Conservation (phyloP, 2,888 invertebrate species). For the Thymelicus sylvestris region DNA sequence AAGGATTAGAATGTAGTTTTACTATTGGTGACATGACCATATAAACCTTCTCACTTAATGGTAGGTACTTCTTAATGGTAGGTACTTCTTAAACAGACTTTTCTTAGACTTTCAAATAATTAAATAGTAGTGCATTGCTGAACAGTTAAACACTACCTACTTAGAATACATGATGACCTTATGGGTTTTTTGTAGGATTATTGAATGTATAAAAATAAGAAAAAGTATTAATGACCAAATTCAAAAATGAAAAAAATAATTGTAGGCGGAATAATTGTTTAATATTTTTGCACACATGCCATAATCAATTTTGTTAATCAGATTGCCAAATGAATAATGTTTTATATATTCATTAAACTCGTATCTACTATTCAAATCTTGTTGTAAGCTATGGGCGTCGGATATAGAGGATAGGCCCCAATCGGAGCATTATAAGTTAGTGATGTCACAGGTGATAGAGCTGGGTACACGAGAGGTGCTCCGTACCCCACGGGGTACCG, state of each 20-base stretch:
- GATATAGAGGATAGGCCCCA: background rate
- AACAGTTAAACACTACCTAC: too few relatives aligned
- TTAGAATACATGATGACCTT: too few relatives aligned
- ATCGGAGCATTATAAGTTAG: background rate
- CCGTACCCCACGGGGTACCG: conserved; percentile 9
- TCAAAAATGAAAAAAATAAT: background rate
- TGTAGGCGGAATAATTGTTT: background rate
- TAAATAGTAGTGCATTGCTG: too few relatives aligned
- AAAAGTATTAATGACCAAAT: background rate
- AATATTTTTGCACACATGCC: background rate
- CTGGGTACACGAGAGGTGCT: conserved; percentile 1
- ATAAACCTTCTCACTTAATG: background rate
- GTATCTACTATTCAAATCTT: background rate
- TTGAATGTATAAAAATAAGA: too few relatives aligned
- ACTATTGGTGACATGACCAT: background rate
- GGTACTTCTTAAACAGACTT: background rate
- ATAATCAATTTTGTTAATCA: background rate
- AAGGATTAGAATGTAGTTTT: background rate
- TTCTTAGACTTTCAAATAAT: too few relatives aligned
- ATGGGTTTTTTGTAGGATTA: too few relatives aligned
- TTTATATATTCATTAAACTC: background rate
- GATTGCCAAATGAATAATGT: background rate
- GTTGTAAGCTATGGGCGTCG: background rate
- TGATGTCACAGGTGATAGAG: background rate
- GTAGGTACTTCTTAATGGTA: background rate